Evolutionary conservation across 2,888 invertebrate species (phyloP), one percentile per base, ranked within the genome.

Genomic region (Suillia variegata): DNA sequence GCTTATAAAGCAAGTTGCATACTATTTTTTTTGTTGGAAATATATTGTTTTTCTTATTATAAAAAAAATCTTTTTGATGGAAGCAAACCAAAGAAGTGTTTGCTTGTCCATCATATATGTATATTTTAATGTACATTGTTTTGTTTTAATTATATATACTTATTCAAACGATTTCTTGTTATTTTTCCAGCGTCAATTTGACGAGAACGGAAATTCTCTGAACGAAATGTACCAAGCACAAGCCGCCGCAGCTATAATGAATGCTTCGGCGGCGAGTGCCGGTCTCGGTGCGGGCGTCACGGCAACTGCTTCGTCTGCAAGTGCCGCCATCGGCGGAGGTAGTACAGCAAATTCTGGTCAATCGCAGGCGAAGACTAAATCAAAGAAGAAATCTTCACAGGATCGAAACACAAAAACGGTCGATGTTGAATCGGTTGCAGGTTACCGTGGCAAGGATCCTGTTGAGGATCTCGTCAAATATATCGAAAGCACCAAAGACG

Each of bases 181-280:
- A n/a, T n/a, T 85, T 57, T 82, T 85, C 63, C 90, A 81, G 76
- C 79, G 79, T 50, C 77, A 88, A 64, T 83, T 89, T 63, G 93
- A 93, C 82, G 93, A 93, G 83, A 93, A 92, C 78, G 91, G 91
- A 62, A 93, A 93, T 79, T 86, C 91, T 34, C 83, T 92, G 15
- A 69, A 70, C 57, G 78, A 78, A 33, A 62, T 65, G 57, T 86
- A 86, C 56, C 66, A 62, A 2, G 63, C 61, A 45, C 20, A 53
- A 5, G 53, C 38, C 20, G 31, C 20, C 22, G 26, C 47, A 20
- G 38, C 51, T 20, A 38, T 38, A 12, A 38, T 38, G n/a, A 38
- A 38, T n/a, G 38, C 50, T 1, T 31, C 50, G 5, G 24, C 50
- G n/a, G n/a, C n/a, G n/a, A 49, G 21, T 21, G 4, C 21, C 20